Base-by-base conservation (phyloP, 2,888 invertebrate genomes). In the Chironomus tentans region DNA sequence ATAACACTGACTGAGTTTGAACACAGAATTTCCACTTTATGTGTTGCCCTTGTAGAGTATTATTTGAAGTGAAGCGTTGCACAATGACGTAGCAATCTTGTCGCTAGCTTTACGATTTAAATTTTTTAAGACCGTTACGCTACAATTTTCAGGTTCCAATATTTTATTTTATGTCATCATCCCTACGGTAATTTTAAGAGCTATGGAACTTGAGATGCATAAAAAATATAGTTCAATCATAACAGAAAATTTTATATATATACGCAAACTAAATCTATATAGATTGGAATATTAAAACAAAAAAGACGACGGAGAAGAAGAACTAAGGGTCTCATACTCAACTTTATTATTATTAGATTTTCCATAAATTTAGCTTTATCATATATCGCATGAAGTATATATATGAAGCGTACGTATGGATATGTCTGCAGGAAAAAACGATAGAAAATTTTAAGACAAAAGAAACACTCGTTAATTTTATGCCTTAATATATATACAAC, bases 1-100 rank as follows among this genome's bases (percentile, higher is more conserved):
- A 74, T 68, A 62, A 74, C 62, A 74, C 74, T 68, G 68, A 73
- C 62, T 73, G 38, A 74, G 24, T 21, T 24, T 65, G 65, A 65
- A 24, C 13, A 24, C 15, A 62, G 62, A 62, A 22, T 62, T 24
- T 56, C 15, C 56, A 56, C 56, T 56, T 56, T 56, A 56, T 15
- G n/a, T 7, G 15, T 15, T 56, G 50, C 50, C 50, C 50, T 50
- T 50, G 50, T 15, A 50, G 50, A 38, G 38, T 38, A 38, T 38
- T 15, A 50, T n/a, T 50, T 50, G 15, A 50, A 50, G 50, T 50
- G n/a, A 50, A 50, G 15, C 50, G 15, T 38, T 38, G 10, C 38
- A 38, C 38, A 38, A 38, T 38, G 38, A 38, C 38, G 38, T 38
- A 38, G 7, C 38, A 38, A 2, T 2, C 38, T 38, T 10, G 13